phyloP scores from a whole-genome alignment of 1,140 invertebrate species.

The Drosophila ficusphila region DNA sequence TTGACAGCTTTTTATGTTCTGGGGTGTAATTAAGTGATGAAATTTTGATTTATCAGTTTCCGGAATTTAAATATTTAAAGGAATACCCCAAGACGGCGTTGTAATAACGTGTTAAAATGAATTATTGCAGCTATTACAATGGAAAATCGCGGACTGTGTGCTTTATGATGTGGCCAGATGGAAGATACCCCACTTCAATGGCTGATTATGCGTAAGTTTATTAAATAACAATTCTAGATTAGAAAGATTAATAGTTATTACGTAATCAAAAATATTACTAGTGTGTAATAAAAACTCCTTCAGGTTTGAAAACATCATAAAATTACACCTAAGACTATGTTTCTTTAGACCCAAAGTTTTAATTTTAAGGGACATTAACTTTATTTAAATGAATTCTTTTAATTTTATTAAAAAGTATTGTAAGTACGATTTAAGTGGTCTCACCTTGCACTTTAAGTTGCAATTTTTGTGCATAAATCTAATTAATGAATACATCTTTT shows the following conservation, averaged over 20 bases:
- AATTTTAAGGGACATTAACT: no score
- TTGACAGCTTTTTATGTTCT: constrained; percentile 21
- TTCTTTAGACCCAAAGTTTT: no score
- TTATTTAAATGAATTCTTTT: no score
- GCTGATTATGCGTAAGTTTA: constrained; percentile 87
- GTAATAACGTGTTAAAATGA: constrained; percentile 6
- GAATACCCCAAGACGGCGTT: constrained; percentile 1
- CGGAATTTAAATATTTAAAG: constrained; percentile 4
- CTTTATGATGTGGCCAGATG: constrained; percentile 88
- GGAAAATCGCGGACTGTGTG: constrained; percentile 86
- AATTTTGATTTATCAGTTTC: constrained; percentile 32
- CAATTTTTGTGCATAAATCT: no score
- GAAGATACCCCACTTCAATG: constrained; percentile 85
- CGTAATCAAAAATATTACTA: no score
- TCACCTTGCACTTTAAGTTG: no score
- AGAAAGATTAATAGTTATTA: not conserved
- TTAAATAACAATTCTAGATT: not conserved
- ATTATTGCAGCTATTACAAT: constrained; percentile 84
- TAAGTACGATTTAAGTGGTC: no score
- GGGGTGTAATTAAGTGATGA: constrained; percentile 31
- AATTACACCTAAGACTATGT: no score
- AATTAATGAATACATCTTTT: no score
- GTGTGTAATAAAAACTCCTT: no score
- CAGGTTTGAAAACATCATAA: no score
- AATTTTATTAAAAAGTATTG: no score